These are phyloP conservation scores for Rhabdomys pumilio DNA, from an alignment of 2,797 vertebrate species.

Conservation along the genomic window DNA sequence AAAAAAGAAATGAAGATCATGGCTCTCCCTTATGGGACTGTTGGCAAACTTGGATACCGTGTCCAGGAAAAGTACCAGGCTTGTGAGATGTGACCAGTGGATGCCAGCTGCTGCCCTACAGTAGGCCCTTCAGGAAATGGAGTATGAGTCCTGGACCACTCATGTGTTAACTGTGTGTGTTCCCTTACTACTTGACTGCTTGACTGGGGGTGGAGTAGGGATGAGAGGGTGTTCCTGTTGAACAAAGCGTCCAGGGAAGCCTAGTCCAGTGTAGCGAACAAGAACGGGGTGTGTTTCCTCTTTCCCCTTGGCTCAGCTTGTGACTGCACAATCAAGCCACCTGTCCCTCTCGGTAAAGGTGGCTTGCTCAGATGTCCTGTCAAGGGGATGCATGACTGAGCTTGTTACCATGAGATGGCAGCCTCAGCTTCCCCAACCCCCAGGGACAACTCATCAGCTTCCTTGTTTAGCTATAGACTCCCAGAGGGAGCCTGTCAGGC, in stretches of 20 bases:
- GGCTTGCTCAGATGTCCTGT: not conserved
- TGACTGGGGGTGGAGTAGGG: not conserved
- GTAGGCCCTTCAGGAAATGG: not conserved
- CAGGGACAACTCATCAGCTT: not conserved
- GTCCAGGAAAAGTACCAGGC: not conserved
- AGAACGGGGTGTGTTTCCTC: not conserved
- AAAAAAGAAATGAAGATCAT: not conserved
- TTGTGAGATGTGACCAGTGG: not conserved
- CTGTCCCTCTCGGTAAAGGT: not conserved
- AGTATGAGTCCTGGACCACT: not conserved
- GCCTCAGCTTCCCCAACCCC: not conserved
- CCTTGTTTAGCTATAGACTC: not conserved
- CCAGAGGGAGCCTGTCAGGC: not conserved
- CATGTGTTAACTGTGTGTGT: not conserved
- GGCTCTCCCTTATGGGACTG: not conserved
- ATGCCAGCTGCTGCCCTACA: not conserved
- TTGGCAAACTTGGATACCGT: constrained; percentile 27
- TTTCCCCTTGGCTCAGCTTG: constrained; percentile 15
- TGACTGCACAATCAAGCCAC: not conserved
- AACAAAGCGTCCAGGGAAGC: not conserved
- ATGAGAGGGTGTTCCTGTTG: not conserved
- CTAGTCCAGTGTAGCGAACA: not conserved
- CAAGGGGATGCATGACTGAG: not conserved
- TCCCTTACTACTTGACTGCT: not conserved
- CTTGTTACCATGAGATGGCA: not conserved